phyloP scores from a whole-genome alignment of 2,888 invertebrate species.

The Taphrorychus bicolor region DNA sequence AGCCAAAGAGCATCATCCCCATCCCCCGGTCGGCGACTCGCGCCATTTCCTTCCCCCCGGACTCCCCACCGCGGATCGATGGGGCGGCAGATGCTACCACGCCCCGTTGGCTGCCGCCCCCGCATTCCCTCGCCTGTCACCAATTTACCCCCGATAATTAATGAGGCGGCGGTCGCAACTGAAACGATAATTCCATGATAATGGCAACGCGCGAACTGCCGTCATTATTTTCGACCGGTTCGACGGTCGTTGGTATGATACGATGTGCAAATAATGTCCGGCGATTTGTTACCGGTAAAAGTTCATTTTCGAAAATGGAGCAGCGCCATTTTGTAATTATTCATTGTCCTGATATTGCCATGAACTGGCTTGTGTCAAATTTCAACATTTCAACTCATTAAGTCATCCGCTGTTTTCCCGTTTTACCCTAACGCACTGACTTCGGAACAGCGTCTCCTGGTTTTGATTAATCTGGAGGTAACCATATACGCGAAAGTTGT shows the following conservation, averaged over 20 bases:
- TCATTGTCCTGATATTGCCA: too few relatives aligned
- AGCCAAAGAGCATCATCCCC: constrained; percentile 23
- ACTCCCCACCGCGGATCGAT: constrained; percentile 49
- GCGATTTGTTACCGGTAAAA: constrained; percentile 34
- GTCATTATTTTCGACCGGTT: constrained; percentile 52
- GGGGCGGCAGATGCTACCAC: constrained; percentile 53
- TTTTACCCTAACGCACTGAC: too few relatives aligned
- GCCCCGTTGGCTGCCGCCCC: constrained; percentile 48
- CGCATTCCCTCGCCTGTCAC: constrained; percentile 51
- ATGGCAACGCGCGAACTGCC: constrained; percentile 62
- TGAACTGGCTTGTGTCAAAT: too few relatives aligned
- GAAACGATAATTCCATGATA: constrained; percentile 64
- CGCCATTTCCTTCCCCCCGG: too few relatives aligned
- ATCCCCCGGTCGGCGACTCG: constrained; percentile 46
- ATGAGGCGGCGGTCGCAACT: constrained; percentile 59
- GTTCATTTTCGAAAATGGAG: too few relatives aligned
- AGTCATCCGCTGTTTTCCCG: too few relatives aligned
- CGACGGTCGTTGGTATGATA: constrained; percentile 26
- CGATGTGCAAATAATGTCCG: constrained; percentile 40
- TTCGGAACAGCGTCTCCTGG: too few relatives aligned
- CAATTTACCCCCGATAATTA: constrained; percentile 56
- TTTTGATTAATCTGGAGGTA: too few relatives aligned
- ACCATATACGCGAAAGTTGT: too few relatives aligned
- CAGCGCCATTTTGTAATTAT: too few relatives aligned
- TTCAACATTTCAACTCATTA: too few relatives aligned